Evolutionary conservation across 2,888 invertebrate species (phyloP).

Genomic region (Theodoxus fluviatilis): DNA sequence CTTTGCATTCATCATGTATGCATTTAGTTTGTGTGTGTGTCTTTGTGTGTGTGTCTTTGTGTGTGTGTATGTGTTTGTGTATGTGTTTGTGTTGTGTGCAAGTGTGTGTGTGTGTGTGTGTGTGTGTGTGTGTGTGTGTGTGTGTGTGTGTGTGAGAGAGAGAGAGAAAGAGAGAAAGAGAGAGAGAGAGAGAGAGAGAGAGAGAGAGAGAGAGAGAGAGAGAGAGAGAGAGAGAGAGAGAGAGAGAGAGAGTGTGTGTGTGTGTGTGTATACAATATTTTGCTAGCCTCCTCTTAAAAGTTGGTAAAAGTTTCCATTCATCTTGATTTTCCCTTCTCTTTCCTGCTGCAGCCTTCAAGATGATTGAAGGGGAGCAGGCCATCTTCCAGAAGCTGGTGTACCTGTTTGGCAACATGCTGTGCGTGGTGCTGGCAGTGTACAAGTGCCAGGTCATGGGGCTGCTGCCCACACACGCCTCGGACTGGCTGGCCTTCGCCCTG

Average conservation of each 20-base stretch:
- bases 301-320: background rate
- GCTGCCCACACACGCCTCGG: conserved; percentile 94
- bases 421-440: conserved; percentile 89
- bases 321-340: background rate
- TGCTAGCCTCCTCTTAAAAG: background rate
- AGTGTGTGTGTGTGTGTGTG: background rate
- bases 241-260: background rate
- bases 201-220: background rate
- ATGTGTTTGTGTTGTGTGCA: background rate
- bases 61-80: background rate
- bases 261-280: background rate
- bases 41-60: no score
- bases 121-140: background rate
- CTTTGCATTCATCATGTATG: no score
- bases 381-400: conserved; percentile 91
- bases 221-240: background rate
- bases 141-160: background rate
- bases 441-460: conserved; percentile 98
- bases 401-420: conserved; percentile 90
- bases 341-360: conserved; percentile 76
- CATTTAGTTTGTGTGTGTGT: no score
- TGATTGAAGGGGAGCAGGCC: conserved; percentile 91
- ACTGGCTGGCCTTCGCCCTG: conserved; percentile 97
- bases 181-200: background rate
- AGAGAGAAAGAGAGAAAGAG: no score